phyloP scores from a whole-genome alignment of 2,888 invertebrate species.

The Eupithecia vulgata region DNA sequence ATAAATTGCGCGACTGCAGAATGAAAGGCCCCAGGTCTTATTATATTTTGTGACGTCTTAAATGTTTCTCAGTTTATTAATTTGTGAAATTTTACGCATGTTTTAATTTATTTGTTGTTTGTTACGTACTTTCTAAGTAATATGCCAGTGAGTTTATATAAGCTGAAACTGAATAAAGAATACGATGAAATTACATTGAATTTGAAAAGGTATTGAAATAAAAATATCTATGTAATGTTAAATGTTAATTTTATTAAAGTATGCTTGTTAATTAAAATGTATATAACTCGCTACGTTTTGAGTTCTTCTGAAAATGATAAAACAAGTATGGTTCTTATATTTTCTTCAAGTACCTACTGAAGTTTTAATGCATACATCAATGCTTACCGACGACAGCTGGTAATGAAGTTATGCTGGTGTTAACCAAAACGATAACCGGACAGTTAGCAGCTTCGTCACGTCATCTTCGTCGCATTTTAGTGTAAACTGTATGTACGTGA shows the following conservation, averaged over 20 bases:
- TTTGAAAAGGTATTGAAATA: not conserved
- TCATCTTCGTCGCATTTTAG: too few relatives aligned
- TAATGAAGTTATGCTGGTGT: not conserved
- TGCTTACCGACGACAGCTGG: not conserved
- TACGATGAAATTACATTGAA: not conserved
- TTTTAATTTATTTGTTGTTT: constrained; percentile 45
- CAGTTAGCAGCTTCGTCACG: too few relatives aligned
- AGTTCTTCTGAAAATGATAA: not conserved
- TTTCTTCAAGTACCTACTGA: not conserved
- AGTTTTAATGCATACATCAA: not conserved
- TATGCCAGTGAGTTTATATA: not conserved
- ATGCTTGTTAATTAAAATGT: not conserved
- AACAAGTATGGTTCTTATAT: not conserved
- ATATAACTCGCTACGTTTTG: not conserved
- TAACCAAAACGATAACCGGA: too few relatives aligned
- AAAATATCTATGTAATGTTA: not conserved
- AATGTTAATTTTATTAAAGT: not conserved
- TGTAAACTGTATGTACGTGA: too few relatives aligned
- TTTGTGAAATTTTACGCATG: constrained; percentile 40
- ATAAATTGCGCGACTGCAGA: too few relatives aligned
- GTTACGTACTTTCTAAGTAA: constrained; percentile 13
- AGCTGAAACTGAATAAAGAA: not conserved
- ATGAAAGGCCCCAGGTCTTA: not conserved
- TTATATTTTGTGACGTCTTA: constrained; percentile 8
- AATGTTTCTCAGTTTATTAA: constrained; percentile 24